Conservation (phyloP, 2,113 vertebrate species). For the Protomyctophum bolini region DNA sequence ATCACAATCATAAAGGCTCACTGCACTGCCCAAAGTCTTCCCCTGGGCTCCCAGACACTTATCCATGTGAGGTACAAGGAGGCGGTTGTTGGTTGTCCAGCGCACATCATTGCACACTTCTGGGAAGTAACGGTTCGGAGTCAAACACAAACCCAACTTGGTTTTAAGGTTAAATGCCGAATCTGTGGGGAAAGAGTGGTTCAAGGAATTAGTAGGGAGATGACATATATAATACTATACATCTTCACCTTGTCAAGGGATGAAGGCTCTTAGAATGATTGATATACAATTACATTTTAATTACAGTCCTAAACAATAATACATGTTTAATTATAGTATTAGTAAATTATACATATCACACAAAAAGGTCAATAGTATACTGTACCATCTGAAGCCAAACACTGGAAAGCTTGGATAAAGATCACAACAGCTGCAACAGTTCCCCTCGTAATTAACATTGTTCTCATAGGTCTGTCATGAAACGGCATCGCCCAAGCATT, state of each 20-base stretch:
- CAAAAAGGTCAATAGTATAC: slow-evolving; percentile 30
- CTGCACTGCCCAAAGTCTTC: slow-evolving; percentile 78
- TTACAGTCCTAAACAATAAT: too few species aligned
- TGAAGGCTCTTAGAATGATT: too few species aligned
- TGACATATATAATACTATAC: too few species aligned
- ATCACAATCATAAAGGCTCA: slow-evolving; percentile 84
- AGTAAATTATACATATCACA: background rate
- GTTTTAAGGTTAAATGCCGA: slow-evolving; percentile 51
- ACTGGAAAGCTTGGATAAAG: slow-evolving; percentile 42
- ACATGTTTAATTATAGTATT: too few species aligned
- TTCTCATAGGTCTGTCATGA: slow-evolving; percentile 52
- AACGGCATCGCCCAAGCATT: slow-evolving; percentile 51
- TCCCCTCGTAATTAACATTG: slow-evolving; percentile 58
- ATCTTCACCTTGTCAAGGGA: too few species aligned
- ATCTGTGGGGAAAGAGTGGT: slow-evolving; percentile 42
- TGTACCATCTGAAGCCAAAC: slow-evolving; percentile 53
- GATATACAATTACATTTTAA: too few species aligned
- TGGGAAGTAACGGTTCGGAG: slow-evolving; percentile 33
- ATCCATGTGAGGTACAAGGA: slow-evolving; percentile 78
- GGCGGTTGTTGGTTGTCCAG: slow-evolving; percentile 85
- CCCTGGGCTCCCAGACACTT: slow-evolving; percentile 86
- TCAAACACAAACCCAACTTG: slow-evolving; percentile 48
- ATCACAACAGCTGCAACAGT: slow-evolving; percentile 52
- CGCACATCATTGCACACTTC: slow-evolving; percentile 60
- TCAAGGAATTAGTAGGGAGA: background rate